Evolutionary conservation across 2,797 vertebrate genomes (phyloP), one percentile per base, ranked within the genome.

Genomic region (Poecilia wingei): DNA sequence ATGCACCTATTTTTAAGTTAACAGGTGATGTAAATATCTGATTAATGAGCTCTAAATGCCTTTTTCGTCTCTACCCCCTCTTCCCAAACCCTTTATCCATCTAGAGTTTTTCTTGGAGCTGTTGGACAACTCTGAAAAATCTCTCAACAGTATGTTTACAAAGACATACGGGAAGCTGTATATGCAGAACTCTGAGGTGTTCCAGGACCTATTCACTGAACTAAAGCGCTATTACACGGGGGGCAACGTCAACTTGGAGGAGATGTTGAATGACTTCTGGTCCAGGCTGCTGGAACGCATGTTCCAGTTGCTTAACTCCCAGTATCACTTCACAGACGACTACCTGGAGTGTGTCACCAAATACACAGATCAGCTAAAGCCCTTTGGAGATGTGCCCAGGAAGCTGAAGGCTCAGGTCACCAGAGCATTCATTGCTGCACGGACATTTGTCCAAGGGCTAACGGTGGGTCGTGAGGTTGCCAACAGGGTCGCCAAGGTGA

Each of bases 201-300:
- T 99, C 92, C 97, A 98, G 95, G 97, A 98, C 86, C 97, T 99
- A 84, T 99, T 99, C 91, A 95, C 96, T 0, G 98, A 99, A 89
- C 95, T 99, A 6, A 98, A 98, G 88, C 95, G 97, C 1, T 99
- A 99, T 90, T 99, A 99, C 93, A 98, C 97, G 0, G 97, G 97
- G 1, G 98, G 98, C 79, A 98, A 98, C 0, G 97, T 99, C 59
- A 99, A 98, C 92, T 91, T 99, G 91, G 98, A 99, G 82, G 97
- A 99, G 88, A 98, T 98, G 97, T 95, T 99, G 74, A 98, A 98
- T 0, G 98, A 99, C 92, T 99, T 99, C 95, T 99, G 98, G 98
- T 95, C 97, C 55, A 95, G 96, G 80, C 96, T 99, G 70, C 93
- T 99, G 87, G 98, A 99, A 84, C 94, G 97, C 59, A 98, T 99